Conservation (phyloP, 2,113 vertebrate species). For the Hippocampus barbouri region DNA sequence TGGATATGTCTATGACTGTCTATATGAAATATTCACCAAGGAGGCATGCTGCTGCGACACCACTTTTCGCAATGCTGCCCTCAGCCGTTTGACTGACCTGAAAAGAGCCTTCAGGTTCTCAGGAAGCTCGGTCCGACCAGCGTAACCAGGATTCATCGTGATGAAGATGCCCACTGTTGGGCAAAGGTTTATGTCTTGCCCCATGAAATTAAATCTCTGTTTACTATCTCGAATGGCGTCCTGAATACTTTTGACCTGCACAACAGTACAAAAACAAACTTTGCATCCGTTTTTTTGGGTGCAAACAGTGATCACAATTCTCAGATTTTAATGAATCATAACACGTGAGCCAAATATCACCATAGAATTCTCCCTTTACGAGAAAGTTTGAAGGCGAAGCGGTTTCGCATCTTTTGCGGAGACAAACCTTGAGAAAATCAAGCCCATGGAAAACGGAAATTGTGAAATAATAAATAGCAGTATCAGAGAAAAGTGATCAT, state of each 20-base stretch:
- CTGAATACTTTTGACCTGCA: slow-evolving; percentile 93
- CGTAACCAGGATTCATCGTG: slow-evolving; percentile 97
- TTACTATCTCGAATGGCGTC: slow-evolving; percentile 92
- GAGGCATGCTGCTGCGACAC: background rate
- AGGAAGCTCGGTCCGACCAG: slow-evolving; percentile 89
- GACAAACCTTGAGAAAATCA: too few species aligned
- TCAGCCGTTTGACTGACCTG: slow-evolving; percentile 69
- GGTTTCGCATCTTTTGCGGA: too few species aligned
- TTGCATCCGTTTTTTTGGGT: too few species aligned
- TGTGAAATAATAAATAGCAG: too few species aligned
- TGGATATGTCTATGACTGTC: background rate
- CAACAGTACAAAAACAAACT: background rate
- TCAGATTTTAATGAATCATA: too few species aligned
- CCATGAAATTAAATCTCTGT: slow-evolving; percentile 87
- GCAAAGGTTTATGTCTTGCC: slow-evolving; percentile 85
- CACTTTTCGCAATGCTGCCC: background rate
- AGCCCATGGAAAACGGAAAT: too few species aligned
- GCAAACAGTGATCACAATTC: too few species aligned
- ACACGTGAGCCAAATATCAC: too few species aligned
- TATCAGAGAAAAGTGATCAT: background rate
- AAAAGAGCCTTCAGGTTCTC: slow-evolving; percentile 97
- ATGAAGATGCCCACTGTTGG: slow-evolving; percentile 94
- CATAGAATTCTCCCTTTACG: too few species aligned
- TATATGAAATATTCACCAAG: background rate
- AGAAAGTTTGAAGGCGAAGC: too few species aligned